Percentiles rank a stretch among this genome's conserved stretches.
These are phyloP conservation scores for Psammodynastes pulverulentus DNA, from an alignment of 2,113 vertebrate species.

Conservation along the genomic window DNA sequence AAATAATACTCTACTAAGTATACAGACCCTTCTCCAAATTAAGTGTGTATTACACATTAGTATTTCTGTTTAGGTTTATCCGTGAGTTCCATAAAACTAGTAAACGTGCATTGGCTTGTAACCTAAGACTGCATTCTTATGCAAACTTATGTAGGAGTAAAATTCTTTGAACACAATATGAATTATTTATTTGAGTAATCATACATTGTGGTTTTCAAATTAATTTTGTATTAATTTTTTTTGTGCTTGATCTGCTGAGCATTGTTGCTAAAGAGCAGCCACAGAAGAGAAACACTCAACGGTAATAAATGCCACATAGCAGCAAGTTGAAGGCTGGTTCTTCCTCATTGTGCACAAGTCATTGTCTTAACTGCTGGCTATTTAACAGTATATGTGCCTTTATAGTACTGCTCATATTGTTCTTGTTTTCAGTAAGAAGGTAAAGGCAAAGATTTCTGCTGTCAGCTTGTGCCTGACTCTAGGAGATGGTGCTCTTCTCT, in stretches of 20 bases:
- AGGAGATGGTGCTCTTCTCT: not conserved
- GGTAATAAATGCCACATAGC: not conserved
- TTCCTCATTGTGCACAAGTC: not conserved
- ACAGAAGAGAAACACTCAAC: not conserved
- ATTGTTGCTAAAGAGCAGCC: not conserved
- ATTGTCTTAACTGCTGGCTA: not conserved
- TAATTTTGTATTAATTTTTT: not conserved
- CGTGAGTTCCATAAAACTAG: not conserved
- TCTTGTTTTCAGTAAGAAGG: not conserved
- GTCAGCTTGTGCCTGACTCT: not conserved
- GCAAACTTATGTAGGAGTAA: not conserved
- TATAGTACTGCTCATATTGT: not conserved
- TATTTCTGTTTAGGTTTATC: not conserved
- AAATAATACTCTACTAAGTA: not conserved
- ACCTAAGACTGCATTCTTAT: not conserved
- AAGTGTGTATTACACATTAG: not conserved
- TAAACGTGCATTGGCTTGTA: not conserved
- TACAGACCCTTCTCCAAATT: not conserved
- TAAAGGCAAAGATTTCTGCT: not conserved
- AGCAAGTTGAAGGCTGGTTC: not conserved
- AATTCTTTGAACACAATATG: not conserved
- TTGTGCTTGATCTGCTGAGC: not conserved
- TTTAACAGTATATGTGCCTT: not conserved
- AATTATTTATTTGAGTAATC: not conserved
- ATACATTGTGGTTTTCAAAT: not conserved